phyloP scores from a whole-genome alignment of 2,888 invertebrate genomes.

The Tanaodytes sp. region DNA sequence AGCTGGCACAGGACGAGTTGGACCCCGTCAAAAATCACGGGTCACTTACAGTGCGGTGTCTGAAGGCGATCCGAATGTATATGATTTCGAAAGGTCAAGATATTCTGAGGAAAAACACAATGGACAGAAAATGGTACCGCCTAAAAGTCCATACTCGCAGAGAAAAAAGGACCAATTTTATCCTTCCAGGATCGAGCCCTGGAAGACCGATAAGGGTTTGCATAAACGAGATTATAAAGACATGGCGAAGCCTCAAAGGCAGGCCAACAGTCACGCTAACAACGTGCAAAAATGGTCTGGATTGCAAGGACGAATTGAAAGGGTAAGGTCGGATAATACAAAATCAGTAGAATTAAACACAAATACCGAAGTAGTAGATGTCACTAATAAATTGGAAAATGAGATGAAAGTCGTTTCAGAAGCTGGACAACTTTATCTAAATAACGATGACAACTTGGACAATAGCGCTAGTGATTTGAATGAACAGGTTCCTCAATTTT shows the following conservation, averaged over 20 bases:
- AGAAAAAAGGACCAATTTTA: constrained; percentile 56
- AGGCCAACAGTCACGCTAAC: constrained; percentile 33
- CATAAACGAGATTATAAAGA: constrained; percentile 50
- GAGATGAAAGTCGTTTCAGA: constrained; percentile 37
- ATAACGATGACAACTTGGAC: too few species aligned
- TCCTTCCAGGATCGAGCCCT: constrained; percentile 52
- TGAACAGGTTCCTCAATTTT: too few species aligned
- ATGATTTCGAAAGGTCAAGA: constrained; percentile 59
- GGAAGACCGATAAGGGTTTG: constrained; percentile 41
- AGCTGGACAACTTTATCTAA: constrained; percentile 17
- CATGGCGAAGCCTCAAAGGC: constrained; percentile 39
- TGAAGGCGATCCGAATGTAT: constrained; percentile 58
- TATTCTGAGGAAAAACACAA: constrained; percentile 64
- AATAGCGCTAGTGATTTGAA: too few species aligned
- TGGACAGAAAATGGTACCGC: constrained; percentile 50
- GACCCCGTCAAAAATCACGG: constrained; percentile 69
- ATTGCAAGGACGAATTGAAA: constrained; percentile 52
- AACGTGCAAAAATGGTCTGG: constrained; percentile 54
- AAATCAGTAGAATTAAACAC: constrained; percentile 22
- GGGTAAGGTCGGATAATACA: constrained; percentile 26
- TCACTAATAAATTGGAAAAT: constrained; percentile 17
- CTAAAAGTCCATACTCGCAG: constrained; percentile 60
- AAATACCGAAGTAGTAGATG: constrained; percentile 16
- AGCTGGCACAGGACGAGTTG: constrained; percentile 72
- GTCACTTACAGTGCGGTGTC: constrained; percentile 67